These are phyloP conservation scores for Phalacrocorax brasilianus DNA, from an alignment of 2,113 vertebrate species.

Conservation along the genomic window DNA sequence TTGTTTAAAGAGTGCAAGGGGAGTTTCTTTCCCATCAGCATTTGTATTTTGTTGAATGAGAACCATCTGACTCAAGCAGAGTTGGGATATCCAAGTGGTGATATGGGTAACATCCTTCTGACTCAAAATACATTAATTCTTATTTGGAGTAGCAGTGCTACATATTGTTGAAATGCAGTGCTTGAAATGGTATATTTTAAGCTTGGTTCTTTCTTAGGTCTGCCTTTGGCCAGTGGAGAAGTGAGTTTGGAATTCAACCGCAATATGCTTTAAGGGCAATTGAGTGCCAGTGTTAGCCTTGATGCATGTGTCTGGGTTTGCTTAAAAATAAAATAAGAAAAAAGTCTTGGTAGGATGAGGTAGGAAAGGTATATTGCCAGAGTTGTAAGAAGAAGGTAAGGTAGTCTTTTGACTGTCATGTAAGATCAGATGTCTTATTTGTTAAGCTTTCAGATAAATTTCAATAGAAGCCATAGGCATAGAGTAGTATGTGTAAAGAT, in stretches of 20 bases:
- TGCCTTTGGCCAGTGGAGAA: neutral
- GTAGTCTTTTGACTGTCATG: neutral
- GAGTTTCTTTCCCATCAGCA: neutral
- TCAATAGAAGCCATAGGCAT: neutral
- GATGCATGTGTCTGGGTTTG: neutral
- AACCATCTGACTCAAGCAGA: neutral
- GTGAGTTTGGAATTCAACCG: neutral
- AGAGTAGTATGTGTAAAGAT: neutral
- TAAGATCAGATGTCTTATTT: neutral
- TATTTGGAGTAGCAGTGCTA: neutral
- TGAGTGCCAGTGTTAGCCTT: neutral
- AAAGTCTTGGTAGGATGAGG: neutral
- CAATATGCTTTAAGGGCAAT: fast-evolving
- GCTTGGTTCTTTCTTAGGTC: neutral
- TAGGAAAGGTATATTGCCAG: neutral
- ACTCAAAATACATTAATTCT: neutral
- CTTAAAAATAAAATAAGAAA: neutral
- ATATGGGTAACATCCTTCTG: neutral
- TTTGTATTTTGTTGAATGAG: neutral
- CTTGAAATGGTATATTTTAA: neutral
- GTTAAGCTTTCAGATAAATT: neutral
- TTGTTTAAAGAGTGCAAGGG: neutral
- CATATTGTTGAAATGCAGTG: neutral
- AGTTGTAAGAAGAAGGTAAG: neutral
- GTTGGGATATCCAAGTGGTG: neutral